A percentile compares a stretch with the other conserved stretches of the same genome.
Evolutionary conservation across 2,888 invertebrate genomes (phyloP).

Genomic region (Drosophila demipolita): DNA sequence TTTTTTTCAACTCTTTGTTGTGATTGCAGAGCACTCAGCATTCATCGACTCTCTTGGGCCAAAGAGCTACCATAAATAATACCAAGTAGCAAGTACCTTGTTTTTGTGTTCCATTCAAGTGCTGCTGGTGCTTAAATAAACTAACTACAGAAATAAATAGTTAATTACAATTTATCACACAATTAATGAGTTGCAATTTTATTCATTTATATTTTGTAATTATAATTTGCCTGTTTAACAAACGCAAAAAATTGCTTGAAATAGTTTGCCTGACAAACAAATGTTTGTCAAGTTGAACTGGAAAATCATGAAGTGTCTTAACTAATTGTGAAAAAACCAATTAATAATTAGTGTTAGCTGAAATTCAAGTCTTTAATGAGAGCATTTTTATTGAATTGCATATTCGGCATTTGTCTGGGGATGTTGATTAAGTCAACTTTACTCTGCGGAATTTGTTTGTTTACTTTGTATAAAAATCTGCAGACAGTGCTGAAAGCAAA

Average conservation of each 20-base stretch:
- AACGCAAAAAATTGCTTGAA: not conserved
- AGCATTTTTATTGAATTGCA: not conserved
- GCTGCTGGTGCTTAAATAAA: slow-evolving; percentile 15
- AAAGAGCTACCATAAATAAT: slow-evolving; percentile 58
- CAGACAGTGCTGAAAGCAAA: slow-evolving; percentile 1
- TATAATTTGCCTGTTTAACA: not conserved
- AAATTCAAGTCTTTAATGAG: not conserved
- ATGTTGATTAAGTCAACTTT: not conserved
- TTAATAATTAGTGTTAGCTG: not conserved
- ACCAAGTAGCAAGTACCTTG: slow-evolving; percentile 67
- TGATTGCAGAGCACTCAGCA: not conserved
- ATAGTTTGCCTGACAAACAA: not conserved
- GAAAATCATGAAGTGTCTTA: not conserved
- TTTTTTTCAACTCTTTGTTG: not conserved
- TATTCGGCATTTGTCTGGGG: not conserved
- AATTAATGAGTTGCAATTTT: no score
- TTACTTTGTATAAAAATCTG: not conserved
- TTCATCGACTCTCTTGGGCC: not conserved
- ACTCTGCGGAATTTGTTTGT: not conserved
- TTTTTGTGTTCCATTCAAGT: slow-evolving; percentile 60
- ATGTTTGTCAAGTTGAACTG: not conserved
- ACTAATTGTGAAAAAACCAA: not conserved
- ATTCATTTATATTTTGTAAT: no score
- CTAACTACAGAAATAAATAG: not conserved
- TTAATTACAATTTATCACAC: not conserved